phyloP scores from a whole-genome alignment of 2,888 invertebrate species.

The Eucera pruinosa region DNA sequence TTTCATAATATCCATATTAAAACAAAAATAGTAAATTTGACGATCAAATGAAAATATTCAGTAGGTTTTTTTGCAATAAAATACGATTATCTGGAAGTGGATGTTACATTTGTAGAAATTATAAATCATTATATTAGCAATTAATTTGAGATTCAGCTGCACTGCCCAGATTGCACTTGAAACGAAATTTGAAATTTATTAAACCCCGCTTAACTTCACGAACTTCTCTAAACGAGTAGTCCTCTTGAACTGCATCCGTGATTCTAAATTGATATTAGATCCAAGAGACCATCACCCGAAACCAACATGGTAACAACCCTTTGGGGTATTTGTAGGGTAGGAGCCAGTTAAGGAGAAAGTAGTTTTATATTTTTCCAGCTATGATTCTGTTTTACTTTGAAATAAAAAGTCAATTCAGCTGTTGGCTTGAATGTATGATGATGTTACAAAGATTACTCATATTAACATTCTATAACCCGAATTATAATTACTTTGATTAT shows the following conservation, averaged over 20 bases:
- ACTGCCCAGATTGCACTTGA: constrained; percentile 45
- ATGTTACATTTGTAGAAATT: constrained; percentile 38
- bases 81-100: constrained; percentile 28
- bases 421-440: too few species aligned
- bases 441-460: too few species aligned
- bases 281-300: constrained; percentile 15
- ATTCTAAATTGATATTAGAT: constrained; percentile 66
- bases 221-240: constrained; percentile 67
- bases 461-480: too few species aligned
- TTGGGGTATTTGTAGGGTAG: constrained; percentile 27
- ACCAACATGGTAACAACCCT: background rate
- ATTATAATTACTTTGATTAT: too few species aligned
- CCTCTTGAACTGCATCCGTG: constrained; percentile 45
- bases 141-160: constrained; percentile 69
- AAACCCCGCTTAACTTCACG: constrained; percentile 69
- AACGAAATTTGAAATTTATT: constrained; percentile 67
- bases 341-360: constrained; percentile 33
- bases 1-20: too few species aligned
- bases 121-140: constrained; percentile 51
- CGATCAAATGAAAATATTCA: background rate
- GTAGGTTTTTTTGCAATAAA: constrained; percentile 4
- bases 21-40: constrained; percentile 1
- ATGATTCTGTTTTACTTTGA: background rate
- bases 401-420: too few species aligned
- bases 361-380: constrained; percentile 32